These are phyloP conservation scores for Drosophila anomalata DNA, from an alignment of 2,888 invertebrate genomes.

Conservation along the genomic window DNA sequence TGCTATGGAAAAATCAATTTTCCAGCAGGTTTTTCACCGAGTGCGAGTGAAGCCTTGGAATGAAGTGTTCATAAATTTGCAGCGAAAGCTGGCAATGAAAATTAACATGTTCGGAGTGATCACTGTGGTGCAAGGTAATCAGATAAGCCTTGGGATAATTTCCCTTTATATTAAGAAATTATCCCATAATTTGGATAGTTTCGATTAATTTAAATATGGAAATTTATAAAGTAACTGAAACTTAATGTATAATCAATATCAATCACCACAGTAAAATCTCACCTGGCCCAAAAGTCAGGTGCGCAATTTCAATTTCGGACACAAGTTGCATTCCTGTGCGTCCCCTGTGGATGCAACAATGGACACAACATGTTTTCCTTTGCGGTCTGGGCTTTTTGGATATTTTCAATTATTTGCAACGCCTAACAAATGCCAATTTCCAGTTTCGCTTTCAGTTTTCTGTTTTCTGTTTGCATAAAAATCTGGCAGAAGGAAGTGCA, in stretches of 20 bases:
- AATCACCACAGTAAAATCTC: slow-evolving; percentile 25
- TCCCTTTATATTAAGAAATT: neutral
- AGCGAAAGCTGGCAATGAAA: slow-evolving; percentile 51
- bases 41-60: neutral
- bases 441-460: slow-evolving; percentile 29
- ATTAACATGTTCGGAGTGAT: slow-evolving; percentile 22
- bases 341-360: slow-evolving; percentile 37
- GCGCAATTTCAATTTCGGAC: slow-evolving; percentile 28
- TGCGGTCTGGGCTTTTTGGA: slow-evolving; percentile 62
- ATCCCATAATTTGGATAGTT: neutral
- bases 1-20: slow-evolving; percentile 73
- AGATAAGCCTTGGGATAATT: neutral
- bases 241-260: slow-evolving; percentile 5
- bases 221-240: neutral
- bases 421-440: slow-evolving; percentile 75
- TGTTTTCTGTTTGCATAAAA: slow-evolving; percentile 66
- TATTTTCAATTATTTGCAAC: slow-evolving; percentile 75
- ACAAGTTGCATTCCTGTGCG: slow-evolving; percentile 63
- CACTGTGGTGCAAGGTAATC: neutral
- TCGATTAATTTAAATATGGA: neutral
- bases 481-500: slow-evolving; percentile 58
- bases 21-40: slow-evolving; percentile 55
- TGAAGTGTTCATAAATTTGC: slow-evolving; percentile 36
- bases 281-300: slow-evolving; percentile 38
- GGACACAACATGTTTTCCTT: slow-evolving; percentile 31